Percentiles rank a stretch among this genome's conserved stretches.
These are phyloP conservation scores for Lasaia peninsularis DNA, from an alignment of 1,140 invertebrate genomes.

Conservation along the genomic window DNA sequence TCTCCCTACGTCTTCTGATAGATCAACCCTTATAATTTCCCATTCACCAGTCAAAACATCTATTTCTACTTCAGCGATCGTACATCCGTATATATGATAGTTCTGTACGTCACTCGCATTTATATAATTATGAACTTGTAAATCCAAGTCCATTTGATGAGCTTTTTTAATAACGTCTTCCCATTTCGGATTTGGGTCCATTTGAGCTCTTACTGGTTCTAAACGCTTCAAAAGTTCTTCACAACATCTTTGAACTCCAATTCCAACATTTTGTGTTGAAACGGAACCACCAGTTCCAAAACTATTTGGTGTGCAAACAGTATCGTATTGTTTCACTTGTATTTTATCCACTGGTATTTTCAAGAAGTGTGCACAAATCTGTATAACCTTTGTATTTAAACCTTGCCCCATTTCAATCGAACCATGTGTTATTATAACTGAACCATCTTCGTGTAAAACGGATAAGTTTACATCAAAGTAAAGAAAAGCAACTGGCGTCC, in stretches of 20 bases:
- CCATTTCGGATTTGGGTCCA: slow-evolving; percentile 80
- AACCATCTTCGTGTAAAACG: slow-evolving; percentile 86
- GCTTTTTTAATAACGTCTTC: slow-evolving; percentile 78
- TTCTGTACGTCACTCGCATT: slow-evolving; percentile 59
- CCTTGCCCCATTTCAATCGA: slow-evolving; percentile 92
- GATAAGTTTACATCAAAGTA: slow-evolving; percentile 81
- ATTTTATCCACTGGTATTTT: slow-evolving; percentile 83
- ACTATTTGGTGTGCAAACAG: slow-evolving; percentile 79
- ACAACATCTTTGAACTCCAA: slow-evolving; percentile 39
- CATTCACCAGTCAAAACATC: slow-evolving; percentile 88
- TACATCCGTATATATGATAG: slow-evolving; percentile 80
- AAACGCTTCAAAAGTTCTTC: slow-evolving; percentile 76
- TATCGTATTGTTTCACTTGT: slow-evolving; percentile 81
- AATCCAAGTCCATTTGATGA: slow-evolving; percentile 76
- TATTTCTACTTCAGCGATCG: slow-evolving; percentile 83
- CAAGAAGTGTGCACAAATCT: slow-evolving; percentile 84
- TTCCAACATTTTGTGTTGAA: slow-evolving; percentile 38
- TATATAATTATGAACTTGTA: slow-evolving; percentile 80
- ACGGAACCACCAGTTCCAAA: slow-evolving; percentile 79
- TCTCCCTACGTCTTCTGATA: slow-evolving; percentile 85
- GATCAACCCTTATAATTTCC: slow-evolving; percentile 82
- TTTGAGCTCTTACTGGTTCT: slow-evolving; percentile 74
- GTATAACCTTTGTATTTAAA: slow-evolving; percentile 85
- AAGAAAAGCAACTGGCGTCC: slow-evolving; percentile 73
- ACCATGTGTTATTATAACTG: slow-evolving; percentile 84